A percentile compares a stretch with the other conserved stretches of the same genome.
phyloP scores from a whole-genome alignment of 2,888 invertebrate genomes.

The Eurytoma adleriae region DNA sequence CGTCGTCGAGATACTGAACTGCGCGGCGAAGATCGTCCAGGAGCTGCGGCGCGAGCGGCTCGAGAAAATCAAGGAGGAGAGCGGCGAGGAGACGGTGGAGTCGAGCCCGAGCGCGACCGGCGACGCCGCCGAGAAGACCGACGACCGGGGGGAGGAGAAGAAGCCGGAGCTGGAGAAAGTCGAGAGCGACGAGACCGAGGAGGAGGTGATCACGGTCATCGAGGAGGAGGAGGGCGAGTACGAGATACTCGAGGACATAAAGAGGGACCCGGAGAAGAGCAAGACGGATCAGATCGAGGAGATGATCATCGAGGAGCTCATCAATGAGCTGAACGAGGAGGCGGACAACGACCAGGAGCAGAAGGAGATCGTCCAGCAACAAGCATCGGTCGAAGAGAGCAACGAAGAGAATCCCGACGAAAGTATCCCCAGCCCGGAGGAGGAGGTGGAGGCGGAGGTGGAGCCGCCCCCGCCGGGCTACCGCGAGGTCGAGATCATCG shows the following conservation, averaged over 20 bases:
- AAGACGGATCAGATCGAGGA: constrained; percentile 51
- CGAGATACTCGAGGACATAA: constrained; percentile 30
- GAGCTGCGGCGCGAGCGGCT: constrained; percentile 48
- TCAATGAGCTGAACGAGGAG: constrained; percentile 53
- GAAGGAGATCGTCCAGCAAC: constrained; percentile 47
- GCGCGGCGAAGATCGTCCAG: constrained; percentile 53
- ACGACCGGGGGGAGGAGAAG: background rate
- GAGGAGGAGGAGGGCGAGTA: constrained; percentile 32
- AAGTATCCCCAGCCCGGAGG: background rate
- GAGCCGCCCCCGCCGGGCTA: constrained; percentile 17
- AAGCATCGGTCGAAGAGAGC: background rate
- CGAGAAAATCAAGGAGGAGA: constrained; percentile 52
- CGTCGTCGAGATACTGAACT: constrained; percentile 52
- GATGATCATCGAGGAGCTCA: constrained; percentile 55
- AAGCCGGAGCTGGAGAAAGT: constrained; percentile 23
- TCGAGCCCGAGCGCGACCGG: background rate
- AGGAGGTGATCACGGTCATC: constrained; percentile 27
- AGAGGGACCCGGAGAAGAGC: constrained; percentile 18
- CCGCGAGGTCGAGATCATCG: constrained; percentile 52
- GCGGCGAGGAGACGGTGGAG: constrained; percentile 30
- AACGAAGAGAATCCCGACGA: constrained; percentile 38
- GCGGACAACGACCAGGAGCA: constrained; percentile 54
- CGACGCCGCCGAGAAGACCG: constrained; percentile 17
- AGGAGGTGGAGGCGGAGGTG: background rate
- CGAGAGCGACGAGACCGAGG: constrained; percentile 44